These are phyloP conservation scores for Felis chaus DNA, from an alignment of 2,113 vertebrate genomes.

Conservation along the genomic window DNA sequence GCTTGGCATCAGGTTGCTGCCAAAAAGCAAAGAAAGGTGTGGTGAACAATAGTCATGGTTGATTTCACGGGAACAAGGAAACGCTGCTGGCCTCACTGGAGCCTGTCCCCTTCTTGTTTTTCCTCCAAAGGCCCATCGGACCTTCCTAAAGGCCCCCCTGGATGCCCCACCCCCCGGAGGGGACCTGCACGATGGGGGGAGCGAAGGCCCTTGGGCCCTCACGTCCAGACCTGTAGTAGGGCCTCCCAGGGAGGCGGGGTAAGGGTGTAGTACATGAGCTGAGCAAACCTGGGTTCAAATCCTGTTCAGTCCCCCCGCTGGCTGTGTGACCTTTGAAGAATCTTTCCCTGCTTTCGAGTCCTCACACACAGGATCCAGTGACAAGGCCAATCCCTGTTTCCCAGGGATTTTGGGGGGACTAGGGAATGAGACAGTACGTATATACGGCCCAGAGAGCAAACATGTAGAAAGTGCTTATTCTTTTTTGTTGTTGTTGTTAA, in stretches of 20 bases:
- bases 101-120: neutral
- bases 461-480: neutral
- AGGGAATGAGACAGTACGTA: neutral
- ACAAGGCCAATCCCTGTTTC: neutral
- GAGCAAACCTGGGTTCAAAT: neutral
- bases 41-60: neutral
- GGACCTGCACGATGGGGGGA: neutral
- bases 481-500: too few species aligned
- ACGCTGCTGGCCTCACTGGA: neutral
- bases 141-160: neutral
- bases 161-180: neutral
- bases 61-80: neutral
- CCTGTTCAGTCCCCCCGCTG: neutral
- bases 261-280: neutral
- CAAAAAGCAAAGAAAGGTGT: neutral
- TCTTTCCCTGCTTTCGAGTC: neutral
- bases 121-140: neutral
- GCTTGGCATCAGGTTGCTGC: neutral
- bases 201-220: neutral
- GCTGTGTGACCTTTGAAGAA: neutral
- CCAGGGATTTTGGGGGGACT: neutral
- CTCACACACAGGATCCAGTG: neutral
- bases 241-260: neutral
- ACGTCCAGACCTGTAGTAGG: neutral
- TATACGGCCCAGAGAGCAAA: neutral